phyloP scores from a whole-genome alignment of 2,113 vertebrate species.

The Neodon shergylaensis region DNA sequence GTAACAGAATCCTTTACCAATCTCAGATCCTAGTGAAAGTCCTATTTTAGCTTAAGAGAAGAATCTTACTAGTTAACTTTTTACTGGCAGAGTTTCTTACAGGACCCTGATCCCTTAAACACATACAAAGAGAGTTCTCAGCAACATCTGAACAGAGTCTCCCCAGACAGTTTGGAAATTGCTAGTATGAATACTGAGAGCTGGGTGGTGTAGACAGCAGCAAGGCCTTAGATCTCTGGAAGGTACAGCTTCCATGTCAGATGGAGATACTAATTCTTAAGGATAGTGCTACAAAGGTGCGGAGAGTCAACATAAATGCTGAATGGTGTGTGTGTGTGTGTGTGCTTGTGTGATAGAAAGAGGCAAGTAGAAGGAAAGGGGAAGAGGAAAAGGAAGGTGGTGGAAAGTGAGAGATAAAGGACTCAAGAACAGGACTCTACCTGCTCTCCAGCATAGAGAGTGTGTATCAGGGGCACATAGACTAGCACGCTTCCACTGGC shows the following conservation, averaged over 20 bases:
- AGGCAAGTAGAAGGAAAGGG: background rate
- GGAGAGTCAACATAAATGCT: conserved; percentile 31
- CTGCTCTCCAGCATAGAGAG: background rate
- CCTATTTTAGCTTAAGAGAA: conserved; percentile 59
- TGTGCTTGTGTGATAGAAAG: background rate
- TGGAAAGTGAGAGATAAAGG: background rate
- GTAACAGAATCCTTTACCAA: conserved; percentile 74
- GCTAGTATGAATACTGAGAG: background rate
- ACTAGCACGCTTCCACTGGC: background rate
- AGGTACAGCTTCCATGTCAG: background rate
- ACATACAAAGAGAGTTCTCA: conserved; percentile 15
- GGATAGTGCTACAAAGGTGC: background rate
- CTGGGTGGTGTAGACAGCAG: background rate
- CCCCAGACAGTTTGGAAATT: conserved; percentile 26
- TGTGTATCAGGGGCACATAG: background rate
- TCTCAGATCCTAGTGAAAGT: conserved; percentile 58
- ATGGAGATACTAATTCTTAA: background rate
- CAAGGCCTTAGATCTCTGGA: conserved; percentile 23
- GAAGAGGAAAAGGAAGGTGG: background rate
- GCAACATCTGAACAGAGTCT: conserved; percentile 26
- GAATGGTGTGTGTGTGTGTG: background rate
- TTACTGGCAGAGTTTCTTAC: conserved; percentile 48
- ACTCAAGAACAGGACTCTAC: background rate
- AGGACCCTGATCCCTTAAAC: conserved; percentile 51
- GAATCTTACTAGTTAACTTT: conserved; percentile 54